phyloP scores from a whole-genome alignment of 2,797 vertebrate genomes.

The Acipenser transmontanus region DNA sequence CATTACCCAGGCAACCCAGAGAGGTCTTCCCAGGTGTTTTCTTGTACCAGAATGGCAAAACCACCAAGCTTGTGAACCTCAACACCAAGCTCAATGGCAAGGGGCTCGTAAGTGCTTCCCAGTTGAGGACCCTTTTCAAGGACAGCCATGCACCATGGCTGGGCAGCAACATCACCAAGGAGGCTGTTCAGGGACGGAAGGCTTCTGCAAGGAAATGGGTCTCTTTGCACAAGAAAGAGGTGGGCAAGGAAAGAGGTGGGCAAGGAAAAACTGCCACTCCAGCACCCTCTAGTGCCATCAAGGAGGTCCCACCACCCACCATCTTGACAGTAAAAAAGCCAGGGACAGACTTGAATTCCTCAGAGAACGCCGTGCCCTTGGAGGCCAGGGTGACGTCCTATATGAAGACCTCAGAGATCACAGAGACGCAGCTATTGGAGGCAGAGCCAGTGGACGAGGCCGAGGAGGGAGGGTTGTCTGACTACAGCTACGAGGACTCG shows the following conservation, averaged over 20 bases:
- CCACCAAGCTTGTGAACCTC: slow-evolving; percentile 58
- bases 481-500: slow-evolving; percentile 71
- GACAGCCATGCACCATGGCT: slow-evolving; percentile 44
- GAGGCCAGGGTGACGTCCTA: slow-evolving; percentile 67
- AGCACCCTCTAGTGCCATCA: slow-evolving; percentile 28
- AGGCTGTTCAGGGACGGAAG: slow-evolving; percentile 34
- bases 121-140: slow-evolving; percentile 48
- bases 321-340: slow-evolving; percentile 20
- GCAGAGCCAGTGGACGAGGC: slow-evolving; percentile 37
- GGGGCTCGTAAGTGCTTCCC: slow-evolving; percentile 44
- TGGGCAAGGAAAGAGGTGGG: slow-evolving; percentile 23
- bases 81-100: slow-evolving; percentile 45
- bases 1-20: slow-evolving; percentile 47
- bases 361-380: slow-evolving; percentile 33
- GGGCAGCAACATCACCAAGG: slow-evolving; percentile 45
- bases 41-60: slow-evolving; percentile 69
- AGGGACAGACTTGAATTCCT: slow-evolving; percentile 45
- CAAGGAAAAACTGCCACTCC: slow-evolving; percentile 3
- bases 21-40: slow-evolving; percentile 78
- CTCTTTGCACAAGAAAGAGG: background rate
- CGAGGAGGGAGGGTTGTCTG: slow-evolving; percentile 66
- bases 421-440: slow-evolving; percentile 55
- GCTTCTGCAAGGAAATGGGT: slow-evolving; percentile 33
- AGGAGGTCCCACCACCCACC: background rate
- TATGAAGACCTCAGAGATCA: slow-evolving; percentile 69